Conservation (phyloP, 2,113 vertebrate genomes). For the Ameiurus melas region DNA sequence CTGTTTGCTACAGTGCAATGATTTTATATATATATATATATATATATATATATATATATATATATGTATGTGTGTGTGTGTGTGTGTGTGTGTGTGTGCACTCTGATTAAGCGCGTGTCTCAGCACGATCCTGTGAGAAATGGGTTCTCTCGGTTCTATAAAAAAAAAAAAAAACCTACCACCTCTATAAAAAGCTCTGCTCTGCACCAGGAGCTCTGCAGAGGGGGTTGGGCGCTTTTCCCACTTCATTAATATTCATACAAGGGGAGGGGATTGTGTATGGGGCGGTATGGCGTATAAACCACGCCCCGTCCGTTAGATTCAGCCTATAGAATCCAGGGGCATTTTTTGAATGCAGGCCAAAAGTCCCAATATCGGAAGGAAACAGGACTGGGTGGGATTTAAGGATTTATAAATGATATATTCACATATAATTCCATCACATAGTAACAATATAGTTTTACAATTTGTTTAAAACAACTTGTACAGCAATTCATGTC, state of each 20-base stretch:
- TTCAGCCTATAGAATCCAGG: slow-evolving; percentile 36
- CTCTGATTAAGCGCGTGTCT: slow-evolving; percentile 32
- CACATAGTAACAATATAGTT: neutral
- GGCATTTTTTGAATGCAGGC: slow-evolving; percentile 49
- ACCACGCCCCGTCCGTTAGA: neutral
- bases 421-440: too few relatives aligned
- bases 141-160: slow-evolving; percentile 16
- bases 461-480: neutral
- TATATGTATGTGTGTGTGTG: too few relatives aligned
- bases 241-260: slow-evolving; percentile 26
- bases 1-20: neutral
- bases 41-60: too few relatives aligned
- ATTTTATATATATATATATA: too few relatives aligned
- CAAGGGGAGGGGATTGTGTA: neutral
- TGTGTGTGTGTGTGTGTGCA: neutral
- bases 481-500: neutral
- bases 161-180: slow-evolving; percentile 12
- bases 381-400: neutral
- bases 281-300: neutral
- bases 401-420: neutral
- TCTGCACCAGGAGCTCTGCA: neutral
- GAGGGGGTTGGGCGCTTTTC: slow-evolving; percentile 9
- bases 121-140: slow-evolving; percentile 41
- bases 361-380: slow-evolving; percentile 27
- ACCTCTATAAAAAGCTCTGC: slow-evolving; percentile 38